Evolutionary conservation across 1,140 invertebrate genomes (phyloP), one percentile per base, ranked within the genome.

Genomic region (Drosophila asahinai): DNA sequence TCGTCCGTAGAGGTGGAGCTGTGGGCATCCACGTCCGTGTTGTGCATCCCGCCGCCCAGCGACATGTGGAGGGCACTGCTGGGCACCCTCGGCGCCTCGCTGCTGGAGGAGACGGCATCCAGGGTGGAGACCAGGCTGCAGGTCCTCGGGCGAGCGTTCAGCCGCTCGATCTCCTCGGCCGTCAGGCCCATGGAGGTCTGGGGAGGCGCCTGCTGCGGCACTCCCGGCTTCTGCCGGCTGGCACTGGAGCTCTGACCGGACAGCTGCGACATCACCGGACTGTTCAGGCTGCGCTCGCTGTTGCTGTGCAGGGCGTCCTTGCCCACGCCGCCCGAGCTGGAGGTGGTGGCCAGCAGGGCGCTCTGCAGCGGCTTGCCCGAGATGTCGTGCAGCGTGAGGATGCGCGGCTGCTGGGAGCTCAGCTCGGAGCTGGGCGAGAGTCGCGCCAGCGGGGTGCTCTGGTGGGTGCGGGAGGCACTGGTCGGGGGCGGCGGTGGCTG

Each of bases 101-200:
- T 98, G n/a, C 96, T 97, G 58, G 97, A 98, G 9, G 97, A 98
- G 27, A 98, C 97, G 22, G 97, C 97, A 92, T 99, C 98, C 73
- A 98, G 93, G 6, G 98, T 98, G 19, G 97, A 98, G 0, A 98
- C 97, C 62, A 99, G 93, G 93, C 97, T 98, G 17, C 97, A 97
- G 2, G 97, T 97, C 66, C 97, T 94, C 2, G 97, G 97, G 42
- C 97, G 94, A 0, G 96, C 96, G 93, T 98, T 98, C 51, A 99
- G 94, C 91, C 98, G 94, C 92, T 98, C 97, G 63, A 99, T 97
- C 93, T 98, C 97, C 92, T 98, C 98, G 11, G 98, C 96, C 0
- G 98, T 98, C 6, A 99, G 93, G 0, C 98, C 97, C 86, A 98
- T 96, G 1, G 96, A 95, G 0, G 94, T 94, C 6, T 95, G 94